Conservation (phyloP, 2,113 vertebrate genomes). For the Paracanthobrama guichenoti region DNA sequence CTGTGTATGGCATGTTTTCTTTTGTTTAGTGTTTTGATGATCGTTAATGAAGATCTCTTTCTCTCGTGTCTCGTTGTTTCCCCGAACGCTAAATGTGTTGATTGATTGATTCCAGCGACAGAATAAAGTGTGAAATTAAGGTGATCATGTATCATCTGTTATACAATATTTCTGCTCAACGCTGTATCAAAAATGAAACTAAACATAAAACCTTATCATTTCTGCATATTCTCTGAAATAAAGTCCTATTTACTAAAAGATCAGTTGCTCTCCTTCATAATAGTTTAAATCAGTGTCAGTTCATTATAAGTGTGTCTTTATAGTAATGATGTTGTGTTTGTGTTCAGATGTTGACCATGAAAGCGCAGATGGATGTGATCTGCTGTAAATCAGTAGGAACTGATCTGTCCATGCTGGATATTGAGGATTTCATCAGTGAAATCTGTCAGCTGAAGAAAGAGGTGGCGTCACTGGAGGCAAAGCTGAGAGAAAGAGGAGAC, state of each 20-base stretch:
- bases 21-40: neutral
- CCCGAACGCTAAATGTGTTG: neutral
- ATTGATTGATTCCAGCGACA: neutral
- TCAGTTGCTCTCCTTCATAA: neutral
- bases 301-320: neutral
- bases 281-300: neutral
- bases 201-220: neutral
- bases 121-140: neutral
- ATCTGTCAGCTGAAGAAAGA: conserved; percentile 24
- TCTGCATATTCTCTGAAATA: neutral
- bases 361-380: neutral
- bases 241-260: neutral
- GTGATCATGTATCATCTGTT: neutral
- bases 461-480: conserved; percentile 22
- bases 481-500: conserved; percentile 22
- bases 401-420: conserved; percentile 8
- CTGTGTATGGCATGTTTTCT: neutral
- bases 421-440: neutral
- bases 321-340: neutral
- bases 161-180: neutral
- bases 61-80: neutral
- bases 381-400: conserved; percentile 39
- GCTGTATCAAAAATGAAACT: neutral
- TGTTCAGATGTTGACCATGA: neutral
- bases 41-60: neutral